phyloP scores from a whole-genome alignment of 2,888 invertebrate species.

The Synanthedon formicaeformis region DNA sequence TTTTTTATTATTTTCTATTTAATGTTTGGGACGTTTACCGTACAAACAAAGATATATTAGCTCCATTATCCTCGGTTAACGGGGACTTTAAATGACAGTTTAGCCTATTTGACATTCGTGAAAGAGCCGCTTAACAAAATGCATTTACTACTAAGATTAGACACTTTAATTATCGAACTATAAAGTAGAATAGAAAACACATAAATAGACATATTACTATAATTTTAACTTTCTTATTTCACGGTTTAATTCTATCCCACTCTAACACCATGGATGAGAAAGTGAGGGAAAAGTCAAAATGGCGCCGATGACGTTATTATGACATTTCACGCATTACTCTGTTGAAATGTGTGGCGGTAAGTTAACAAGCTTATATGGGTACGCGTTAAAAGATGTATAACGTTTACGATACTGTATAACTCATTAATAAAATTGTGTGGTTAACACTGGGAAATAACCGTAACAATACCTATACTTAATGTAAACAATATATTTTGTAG shows the following conservation, averaged over 20 bases:
- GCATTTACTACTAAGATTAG: constrained; percentile 8
- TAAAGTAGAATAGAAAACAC: constrained; percentile 24
- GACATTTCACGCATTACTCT: constrained; percentile 3
- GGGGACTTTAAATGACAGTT: no score
- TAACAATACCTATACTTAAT: no score
- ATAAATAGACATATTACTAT: constrained; percentile 36
- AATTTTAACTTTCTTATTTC: constrained; percentile 20
- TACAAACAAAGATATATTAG: no score
- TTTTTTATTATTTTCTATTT: no score
- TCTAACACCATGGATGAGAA: constrained; percentile 17
- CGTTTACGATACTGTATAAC: constrained; percentile 20
- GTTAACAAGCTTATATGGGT: constrained; percentile 23
- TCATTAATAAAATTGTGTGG: constrained; percentile 13
- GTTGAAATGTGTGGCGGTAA: constrained; percentile 20
- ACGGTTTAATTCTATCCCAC: constrained; percentile 11
- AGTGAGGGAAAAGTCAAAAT: constrained; percentile 23
- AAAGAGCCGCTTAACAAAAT: not conserved
- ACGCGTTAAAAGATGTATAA: constrained; percentile 25
- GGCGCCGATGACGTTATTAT: constrained; percentile 17
- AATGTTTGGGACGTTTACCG: no score
- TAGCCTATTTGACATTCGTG: no score
- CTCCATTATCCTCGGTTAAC: no score
- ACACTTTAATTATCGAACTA: constrained; percentile 26
- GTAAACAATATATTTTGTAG: no score
- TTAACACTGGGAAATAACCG: not conserved